A percentile compares a stretch with the other conserved stretches of the same genome.
Evolutionary conservation across 2,113 vertebrate genomes (phyloP).

Genomic region (Amblyopsis rosae): DNA sequence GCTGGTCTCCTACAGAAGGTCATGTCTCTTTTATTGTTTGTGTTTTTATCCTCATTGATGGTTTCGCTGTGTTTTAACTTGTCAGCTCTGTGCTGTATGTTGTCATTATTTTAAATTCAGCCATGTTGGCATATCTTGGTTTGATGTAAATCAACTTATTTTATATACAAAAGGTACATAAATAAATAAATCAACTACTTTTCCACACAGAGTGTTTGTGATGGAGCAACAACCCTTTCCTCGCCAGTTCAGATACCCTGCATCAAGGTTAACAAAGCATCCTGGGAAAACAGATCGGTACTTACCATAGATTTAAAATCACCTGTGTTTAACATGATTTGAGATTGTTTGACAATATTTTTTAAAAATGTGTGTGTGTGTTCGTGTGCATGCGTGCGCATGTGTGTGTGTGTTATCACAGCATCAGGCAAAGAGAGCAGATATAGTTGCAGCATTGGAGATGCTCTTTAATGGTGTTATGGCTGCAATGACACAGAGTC

Average conservation of each 20-base stretch:
- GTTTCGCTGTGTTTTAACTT: no score
- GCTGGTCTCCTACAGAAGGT: not conserved
- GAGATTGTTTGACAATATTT: no score
- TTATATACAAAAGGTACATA: no score
- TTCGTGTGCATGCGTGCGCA: not conserved
- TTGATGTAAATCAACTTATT: not conserved
- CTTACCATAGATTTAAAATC: constrained; percentile 32
- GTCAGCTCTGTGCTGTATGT: no score
- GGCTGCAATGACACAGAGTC: constrained; percentile 28
- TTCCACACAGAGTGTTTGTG: constrained; percentile 57
- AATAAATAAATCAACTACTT: not conserved
- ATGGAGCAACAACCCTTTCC: constrained; percentile 30
- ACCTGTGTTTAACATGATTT: not conserved
- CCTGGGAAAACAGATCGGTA: constrained; percentile 70
- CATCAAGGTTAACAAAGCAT: constrained; percentile 56
- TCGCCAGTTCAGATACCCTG: constrained; percentile 60
- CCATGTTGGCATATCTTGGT: no score
- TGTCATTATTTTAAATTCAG: no score
- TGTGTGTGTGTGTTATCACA: constrained; percentile 30
- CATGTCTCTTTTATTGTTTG: constrained; percentile 2
- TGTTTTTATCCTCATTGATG: no score
- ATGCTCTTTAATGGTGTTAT: constrained; percentile 57
- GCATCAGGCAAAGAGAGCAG: constrained; percentile 63
- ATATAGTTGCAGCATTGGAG: constrained; percentile 62
- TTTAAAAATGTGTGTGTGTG: constrained; percentile 6